Conservation (phyloP, 2,113 vertebrate species). For the Plecturocebus donacophilus region DNA sequence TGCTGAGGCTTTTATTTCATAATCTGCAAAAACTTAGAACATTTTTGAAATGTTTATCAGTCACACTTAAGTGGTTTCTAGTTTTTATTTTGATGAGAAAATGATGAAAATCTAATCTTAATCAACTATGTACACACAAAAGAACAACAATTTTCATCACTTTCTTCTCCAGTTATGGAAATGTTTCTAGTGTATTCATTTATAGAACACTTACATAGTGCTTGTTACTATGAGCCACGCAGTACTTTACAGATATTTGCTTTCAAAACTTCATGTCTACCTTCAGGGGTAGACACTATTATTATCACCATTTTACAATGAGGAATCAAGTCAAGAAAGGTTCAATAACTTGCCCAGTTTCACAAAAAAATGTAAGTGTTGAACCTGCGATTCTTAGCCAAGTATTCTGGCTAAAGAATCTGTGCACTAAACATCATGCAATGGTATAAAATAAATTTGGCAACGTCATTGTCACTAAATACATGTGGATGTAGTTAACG, state of each 20-base stretch:
- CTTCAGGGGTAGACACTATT: background rate
- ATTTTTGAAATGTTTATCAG: constrained; percentile 43
- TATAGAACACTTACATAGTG: background rate
- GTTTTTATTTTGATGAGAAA: constrained; percentile 24
- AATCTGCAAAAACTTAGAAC: constrained; percentile 38
- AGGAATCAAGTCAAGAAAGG: background rate
- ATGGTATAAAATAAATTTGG: background rate
- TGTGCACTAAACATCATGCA: background rate
- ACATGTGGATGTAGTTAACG: background rate
- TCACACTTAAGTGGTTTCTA: constrained; percentile 11
- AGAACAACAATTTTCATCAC: background rate
- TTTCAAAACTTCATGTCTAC: background rate
- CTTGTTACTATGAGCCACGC: background rate
- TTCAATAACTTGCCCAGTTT: background rate
- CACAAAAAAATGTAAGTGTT: background rate
- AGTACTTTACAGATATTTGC: background rate
- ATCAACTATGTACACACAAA: background rate
- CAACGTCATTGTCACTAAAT: background rate
- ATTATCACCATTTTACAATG: background rate
- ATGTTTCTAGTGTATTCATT: background rate
- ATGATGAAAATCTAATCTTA: constrained; percentile 6
- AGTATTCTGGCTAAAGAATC: background rate
- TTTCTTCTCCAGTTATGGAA: background rate
- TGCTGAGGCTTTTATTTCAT: constrained; percentile 25
- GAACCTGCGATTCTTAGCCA: background rate